Evolutionary conservation across 2,113 vertebrate genomes (phyloP), one percentile per base, ranked within the genome.

Genomic region (Plecotus auritus): DNA sequence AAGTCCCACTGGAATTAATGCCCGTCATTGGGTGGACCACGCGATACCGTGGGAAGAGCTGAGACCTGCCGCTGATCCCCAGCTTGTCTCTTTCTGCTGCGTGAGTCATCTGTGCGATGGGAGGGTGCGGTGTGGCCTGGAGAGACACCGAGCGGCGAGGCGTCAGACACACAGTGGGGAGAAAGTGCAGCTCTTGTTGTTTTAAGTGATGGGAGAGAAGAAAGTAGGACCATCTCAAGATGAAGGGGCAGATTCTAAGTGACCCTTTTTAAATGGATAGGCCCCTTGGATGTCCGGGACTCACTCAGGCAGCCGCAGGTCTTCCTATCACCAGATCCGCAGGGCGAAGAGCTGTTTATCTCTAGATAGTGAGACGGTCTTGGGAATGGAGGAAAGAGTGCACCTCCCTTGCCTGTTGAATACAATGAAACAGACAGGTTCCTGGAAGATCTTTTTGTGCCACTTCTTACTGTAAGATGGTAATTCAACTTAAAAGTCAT

Each of bases 81-180:
- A 4, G 9, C 32, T 40, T 8, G 13, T 35, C 9, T 0, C 45
- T 11, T n/a, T 28, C 66, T 7, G 37, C 59, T 0, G 11, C 4
- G 1, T 1, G 10, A 7, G 69, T 42, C 87, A 10, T 10, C 45
- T 32, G 4, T 4, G 59, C 37, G 5, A 2, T 4, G 5, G 45
- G 45, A 37, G 74, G 59, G 12, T 0, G 2, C 8, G 0, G 0
- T 12, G 0, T 10, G 78, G 56, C 22, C 13, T 8, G 51, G 49
- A 35, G 61, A 22, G 7, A 5, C 23, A 0, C 67, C 4, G 0
- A 1, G 10, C 47, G 47, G 51, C 30, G 2, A 6, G 35, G 30
- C 8, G 1, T 14, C 82, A 30, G 14, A 26, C 14, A 23, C 14
- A 23, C 1, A 4, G 23, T 17, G 9, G 17, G 40, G 5, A 4